Evolutionary conservation across 2,797 vertebrate genomes (phyloP).

Genomic region (Eospalax fontanierii): DNA sequence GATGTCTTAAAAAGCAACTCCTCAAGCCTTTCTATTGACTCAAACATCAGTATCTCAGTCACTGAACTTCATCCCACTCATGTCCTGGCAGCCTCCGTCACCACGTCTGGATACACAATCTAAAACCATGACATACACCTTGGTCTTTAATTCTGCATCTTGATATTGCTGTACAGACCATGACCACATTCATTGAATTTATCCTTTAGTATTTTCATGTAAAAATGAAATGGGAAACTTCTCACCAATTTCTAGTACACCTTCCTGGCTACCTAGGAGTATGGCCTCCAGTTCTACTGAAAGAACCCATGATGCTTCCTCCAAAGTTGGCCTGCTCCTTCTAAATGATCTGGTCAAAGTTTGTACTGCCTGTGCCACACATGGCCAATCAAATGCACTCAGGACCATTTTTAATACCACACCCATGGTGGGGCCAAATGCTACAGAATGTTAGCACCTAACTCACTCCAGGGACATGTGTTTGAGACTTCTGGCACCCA

Average conservation of each 20-base stretch:
- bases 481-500: slow-evolving; percentile 93
- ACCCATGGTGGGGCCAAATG: slow-evolving; percentile 73
- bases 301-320: not conserved
- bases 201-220: not conserved
- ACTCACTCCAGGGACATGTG: slow-evolving; percentile 94
- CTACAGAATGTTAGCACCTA: slow-evolving; percentile 93
- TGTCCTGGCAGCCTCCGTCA: slow-evolving; percentile 95
- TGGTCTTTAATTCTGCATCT: slow-evolving; percentile 98
- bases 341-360: not conserved
- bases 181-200: slow-evolving; percentile 88
- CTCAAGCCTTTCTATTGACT: slow-evolving; percentile 93
- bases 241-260: not conserved
- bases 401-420: not conserved
- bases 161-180: slow-evolving; percentile 96
- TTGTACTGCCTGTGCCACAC: no score
- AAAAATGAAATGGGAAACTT: slow-evolving; percentile 28
- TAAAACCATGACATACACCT: slow-evolving; percentile 96
- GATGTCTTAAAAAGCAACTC: slow-evolving; percentile 86
- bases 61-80: slow-evolving; percentile 96
- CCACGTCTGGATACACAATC: slow-evolving; percentile 95
- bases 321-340: not conserved
- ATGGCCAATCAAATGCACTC: not conserved
- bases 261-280: not conserved
- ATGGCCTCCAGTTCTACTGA: not conserved
- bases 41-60: slow-evolving; percentile 96